Base-by-base conservation (phyloP, 2,888 invertebrate species). In the Brachypalpus laphriformis region DNA sequence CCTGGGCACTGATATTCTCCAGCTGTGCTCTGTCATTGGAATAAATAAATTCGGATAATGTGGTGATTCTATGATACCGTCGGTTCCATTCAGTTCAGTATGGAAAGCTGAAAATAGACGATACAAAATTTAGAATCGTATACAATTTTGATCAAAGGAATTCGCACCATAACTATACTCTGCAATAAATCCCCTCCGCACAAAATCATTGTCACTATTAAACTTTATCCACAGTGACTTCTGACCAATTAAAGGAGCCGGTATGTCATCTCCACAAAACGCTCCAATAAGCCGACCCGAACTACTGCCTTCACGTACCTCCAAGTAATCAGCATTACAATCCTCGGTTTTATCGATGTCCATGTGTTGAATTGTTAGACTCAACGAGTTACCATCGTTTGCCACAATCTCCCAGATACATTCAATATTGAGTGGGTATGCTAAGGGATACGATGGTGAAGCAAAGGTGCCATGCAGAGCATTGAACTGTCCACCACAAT, bases 271-370 rank as follows among this genome's bases (percentile, higher is more conserved):
- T 8, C 97, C 96, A 91, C 98, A 98, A 90, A 93, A 97, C 3
- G 95, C 93, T 0, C 94, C 95, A 11, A 97, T 88, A 11, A 98
- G 89, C 18, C 92, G 91, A 4, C 98, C 98, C 4, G 92, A 91
- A 0, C 93, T 93, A 88, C 93, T 91, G 0, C 92, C 90, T 92
- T 96, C 95, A 28, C 97, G 94, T 70, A 98, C 93, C 93, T 98
- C 98, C 34, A 98, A 91, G 90, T 96, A 98, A 91, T 98, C 98
- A 47, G 94, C 93, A 88, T 96, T 95, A 90, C 98, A 99, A 87
- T 94, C 93, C 3, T 95, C 95, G 3, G 95, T 96, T 8, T 93
- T 90, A 87, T 95, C 94, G 82, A 98, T 88, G 78, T 95, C 94
- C 88, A 98, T 94, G 5, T 92, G 91, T 87, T 94, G 93, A 89